Evolutionary conservation across 2,888 invertebrate species (phyloP).

Genomic region (Dexiosoma caninum): DNA sequence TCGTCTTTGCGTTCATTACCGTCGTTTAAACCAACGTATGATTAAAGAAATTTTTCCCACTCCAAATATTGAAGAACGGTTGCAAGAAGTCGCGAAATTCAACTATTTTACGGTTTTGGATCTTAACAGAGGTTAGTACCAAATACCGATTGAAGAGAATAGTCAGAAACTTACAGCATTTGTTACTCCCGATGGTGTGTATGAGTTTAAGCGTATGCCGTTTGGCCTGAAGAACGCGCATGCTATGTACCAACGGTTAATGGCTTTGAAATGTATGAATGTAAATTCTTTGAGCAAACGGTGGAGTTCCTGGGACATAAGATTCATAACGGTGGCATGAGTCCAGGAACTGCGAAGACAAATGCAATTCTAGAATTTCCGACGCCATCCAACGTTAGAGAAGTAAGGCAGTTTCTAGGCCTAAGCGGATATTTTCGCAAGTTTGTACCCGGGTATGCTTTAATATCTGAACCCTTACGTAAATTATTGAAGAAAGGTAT

Average conservation of each 20-base stretch:
- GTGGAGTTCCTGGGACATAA: constrained; percentile 49
- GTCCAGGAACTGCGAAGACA: background rate
- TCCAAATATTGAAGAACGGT: constrained; percentile 56
- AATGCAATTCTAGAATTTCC: constrained; percentile 40
- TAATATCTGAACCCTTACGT: constrained; percentile 38
- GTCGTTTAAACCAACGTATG: constrained; percentile 46
- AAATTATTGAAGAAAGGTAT: background rate
- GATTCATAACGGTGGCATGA: background rate
- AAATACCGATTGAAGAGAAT: constrained; percentile 21
- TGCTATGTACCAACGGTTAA: constrained; percentile 29
- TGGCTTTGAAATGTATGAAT: constrained; percentile 49
- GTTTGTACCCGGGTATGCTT: no score
- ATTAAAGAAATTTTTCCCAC: constrained; percentile 53
- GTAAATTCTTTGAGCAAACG: constrained; percentile 46
- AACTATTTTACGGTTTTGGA: constrained; percentile 47
- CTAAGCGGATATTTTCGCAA: no score
- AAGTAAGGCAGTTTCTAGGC: no score
- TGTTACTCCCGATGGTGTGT: constrained; percentile 27
- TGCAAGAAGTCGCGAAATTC: constrained; percentile 42
- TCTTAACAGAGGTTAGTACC: constrained; percentile 46
- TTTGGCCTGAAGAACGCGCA: constrained; percentile 21
- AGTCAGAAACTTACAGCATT: background rate
- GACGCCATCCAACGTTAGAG: constrained; percentile 1
- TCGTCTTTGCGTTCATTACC: constrained; percentile 35
- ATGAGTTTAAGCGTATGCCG: constrained; percentile 39